Base-by-base conservation (phyloP, 2,113 vertebrate genomes). In the Ciconia boyciana region DNA sequence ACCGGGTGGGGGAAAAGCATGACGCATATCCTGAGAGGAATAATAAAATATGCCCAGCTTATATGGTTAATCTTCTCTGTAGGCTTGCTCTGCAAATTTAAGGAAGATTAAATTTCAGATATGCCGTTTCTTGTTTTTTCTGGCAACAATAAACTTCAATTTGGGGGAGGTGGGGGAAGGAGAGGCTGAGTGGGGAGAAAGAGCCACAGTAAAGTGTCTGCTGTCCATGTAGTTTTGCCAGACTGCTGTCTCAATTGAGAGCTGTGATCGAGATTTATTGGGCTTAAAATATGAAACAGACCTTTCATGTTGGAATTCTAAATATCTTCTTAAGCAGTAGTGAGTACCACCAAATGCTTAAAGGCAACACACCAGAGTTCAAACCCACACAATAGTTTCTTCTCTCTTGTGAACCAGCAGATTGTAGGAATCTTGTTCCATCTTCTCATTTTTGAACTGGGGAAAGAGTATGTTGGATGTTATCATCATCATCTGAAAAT, bases 291-390 rank as follows among this genome's bases (percentile, higher is more conserved):
- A 96, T 93, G 96, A 97, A 98, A 93, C 82, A 81, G 93, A 97
- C 88, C 94, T 97, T 98, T 98, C 90, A 96, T 96, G 95, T 88
- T 97, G 92, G 94, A 98, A 98, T 97, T 98, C 96, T 97, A 97
- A 97, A 94, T 97, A 89, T 96, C 93, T 96, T 97, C 89, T 97
- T 98, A 98, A 98, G 96, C 90, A 97, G 92, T 55, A 89, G 90
- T 95, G 95, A 97, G 92, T 79, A 94, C 86, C 95, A 95, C 92
- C 95, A 93, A 87, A 94, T 95, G 64, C 90, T 97, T 94, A 95
- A 97, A 96, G 74, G 94, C 97, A 97, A 92, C 91, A 97, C 96
- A 97, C 54, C 55, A 80, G 90, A 97, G 92, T 96, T 95, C 87
- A 97, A 96, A 71, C 77, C 74, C 68, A 81, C 69, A 81, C 57